Percentiles rank a stretch among this genome's conserved stretches.
These are phyloP conservation scores for Cyclina sinensis DNA, from an alignment of 1,140 invertebrate species.

Conservation along the genomic window DNA sequence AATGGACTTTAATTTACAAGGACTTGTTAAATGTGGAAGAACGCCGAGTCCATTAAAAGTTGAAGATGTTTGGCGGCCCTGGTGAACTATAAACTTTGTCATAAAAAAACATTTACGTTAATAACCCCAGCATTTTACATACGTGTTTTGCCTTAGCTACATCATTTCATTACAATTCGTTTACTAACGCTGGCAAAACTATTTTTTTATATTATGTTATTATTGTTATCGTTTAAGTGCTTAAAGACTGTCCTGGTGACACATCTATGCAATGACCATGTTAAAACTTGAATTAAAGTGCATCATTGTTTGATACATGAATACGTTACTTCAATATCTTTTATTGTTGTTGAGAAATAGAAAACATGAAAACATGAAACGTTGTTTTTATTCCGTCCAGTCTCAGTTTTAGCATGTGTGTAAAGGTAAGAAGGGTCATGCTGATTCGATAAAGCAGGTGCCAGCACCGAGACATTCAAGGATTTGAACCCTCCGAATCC, in stretches of 20 bases:
- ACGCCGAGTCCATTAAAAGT: constrained; percentile 67
- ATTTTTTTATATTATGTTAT: no score
- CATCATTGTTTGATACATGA: background rate
- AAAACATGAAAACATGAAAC: constrained; percentile 22
- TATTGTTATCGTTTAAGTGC: background rate
- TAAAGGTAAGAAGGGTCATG: no score
- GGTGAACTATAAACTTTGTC: background rate
- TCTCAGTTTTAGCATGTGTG: no score
- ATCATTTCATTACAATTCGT: background rate
- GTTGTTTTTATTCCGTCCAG: background rate
- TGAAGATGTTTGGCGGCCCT: constrained; percentile 65
- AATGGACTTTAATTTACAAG: constrained; percentile 47
- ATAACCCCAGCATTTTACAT: no score
- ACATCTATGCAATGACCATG: background rate
- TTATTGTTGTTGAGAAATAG: constrained; percentile 16
- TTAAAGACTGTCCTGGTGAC: background rate
- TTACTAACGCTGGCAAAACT: no score
- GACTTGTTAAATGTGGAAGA: constrained; percentile 46
- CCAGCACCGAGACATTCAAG: no score
- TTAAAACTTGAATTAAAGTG: background rate
- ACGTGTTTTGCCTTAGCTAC: background rate
- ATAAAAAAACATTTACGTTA: background rate
- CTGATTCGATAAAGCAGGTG: no score
- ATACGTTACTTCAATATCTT: background rate
- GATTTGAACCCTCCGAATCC: no score